These are phyloP conservation scores for Drosophila mulleri DNA, from an alignment of 2,888 invertebrate genomes.

Conservation along the genomic window DNA sequence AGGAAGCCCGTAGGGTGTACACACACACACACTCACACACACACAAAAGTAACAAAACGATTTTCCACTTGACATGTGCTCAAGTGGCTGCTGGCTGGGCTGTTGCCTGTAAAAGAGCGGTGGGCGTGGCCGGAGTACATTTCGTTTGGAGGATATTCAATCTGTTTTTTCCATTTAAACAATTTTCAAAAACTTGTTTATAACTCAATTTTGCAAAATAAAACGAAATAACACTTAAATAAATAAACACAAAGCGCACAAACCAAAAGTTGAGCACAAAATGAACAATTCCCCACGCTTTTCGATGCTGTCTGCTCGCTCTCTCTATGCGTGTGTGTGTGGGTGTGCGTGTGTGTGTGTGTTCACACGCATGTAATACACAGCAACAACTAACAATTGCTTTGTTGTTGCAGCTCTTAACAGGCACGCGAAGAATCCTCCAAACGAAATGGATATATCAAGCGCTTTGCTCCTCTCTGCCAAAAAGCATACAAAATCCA, in stretches of 20 bases:
- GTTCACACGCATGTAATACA: constrained; percentile 73
- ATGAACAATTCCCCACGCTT: constrained; percentile 66
- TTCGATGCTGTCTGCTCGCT: constrained; percentile 27
- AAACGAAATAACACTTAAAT: constrained; percentile 80
- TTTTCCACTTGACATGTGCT: constrained; percentile 79
- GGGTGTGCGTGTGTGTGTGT: constrained; percentile 27
- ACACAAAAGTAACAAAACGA: constrained; percentile 68
- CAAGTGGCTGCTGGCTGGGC: constrained; percentile 66
- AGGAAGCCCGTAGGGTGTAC: constrained; percentile 1
- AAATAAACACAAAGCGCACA: constrained; percentile 63
- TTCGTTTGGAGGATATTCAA: constrained; percentile 61
- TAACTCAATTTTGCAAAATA: constrained; percentile 75
- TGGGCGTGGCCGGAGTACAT: not conserved
- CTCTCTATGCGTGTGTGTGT: not conserved
- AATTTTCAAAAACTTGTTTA: constrained; percentile 76
- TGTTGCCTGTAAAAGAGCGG: constrained; percentile 7
- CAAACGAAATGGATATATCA: constrained; percentile 74
- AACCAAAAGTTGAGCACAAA: constrained; percentile 51
- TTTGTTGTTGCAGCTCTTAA: constrained; percentile 69
- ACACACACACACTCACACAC: not conserved
- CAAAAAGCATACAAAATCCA: constrained; percentile 59
- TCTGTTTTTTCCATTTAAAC: constrained; percentile 74
- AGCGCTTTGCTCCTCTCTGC: constrained; percentile 51
- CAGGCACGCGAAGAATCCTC: constrained; percentile 78
- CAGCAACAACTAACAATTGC: constrained; percentile 52